phyloP scores from a whole-genome alignment of 2,797 vertebrate genomes.

The Sebastes trivittatus region DNA sequence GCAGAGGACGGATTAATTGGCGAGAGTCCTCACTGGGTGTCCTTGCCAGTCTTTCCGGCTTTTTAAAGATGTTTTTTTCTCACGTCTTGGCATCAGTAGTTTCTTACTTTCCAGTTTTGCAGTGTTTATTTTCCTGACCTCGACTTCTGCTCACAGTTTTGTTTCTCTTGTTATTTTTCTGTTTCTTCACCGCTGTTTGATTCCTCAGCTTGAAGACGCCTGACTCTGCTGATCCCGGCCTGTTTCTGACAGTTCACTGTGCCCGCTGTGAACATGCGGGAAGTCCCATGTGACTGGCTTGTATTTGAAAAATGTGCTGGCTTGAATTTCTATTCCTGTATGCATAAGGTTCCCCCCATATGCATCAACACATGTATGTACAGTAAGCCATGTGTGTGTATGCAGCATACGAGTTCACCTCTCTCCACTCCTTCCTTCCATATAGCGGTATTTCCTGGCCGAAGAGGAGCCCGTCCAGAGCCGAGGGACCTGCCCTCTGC shows the following conservation, averaged over 20 bases:
- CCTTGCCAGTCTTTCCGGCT: conserved; percentile 14
- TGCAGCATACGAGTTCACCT: conserved; percentile 22
- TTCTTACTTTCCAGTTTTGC: conserved; percentile 9
- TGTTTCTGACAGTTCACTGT: not conserved
- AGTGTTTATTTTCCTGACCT: conserved; percentile 30
- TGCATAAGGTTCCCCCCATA: not conserved
- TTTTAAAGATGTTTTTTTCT: conserved; percentile 28
- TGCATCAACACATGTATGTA: conserved; percentile 17
- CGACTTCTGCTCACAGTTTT: not conserved
- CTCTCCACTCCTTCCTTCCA: conserved; percentile 20
- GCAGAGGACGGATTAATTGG: conserved; percentile 48
- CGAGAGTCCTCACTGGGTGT: conserved; percentile 25
- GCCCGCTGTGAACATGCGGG: not conserved
- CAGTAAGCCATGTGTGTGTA: not conserved
- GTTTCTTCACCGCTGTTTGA: not conserved
- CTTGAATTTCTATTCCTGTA: conserved; percentile 21
- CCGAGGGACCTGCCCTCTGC: conserved; percentile 72
- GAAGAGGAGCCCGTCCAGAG: conserved; percentile 65
- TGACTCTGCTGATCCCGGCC: not conserved
- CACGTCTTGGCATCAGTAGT: conserved; percentile 9
- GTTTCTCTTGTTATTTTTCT: not conserved
- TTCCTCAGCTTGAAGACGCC: not conserved
- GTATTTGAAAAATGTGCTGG: conserved; percentile 1
- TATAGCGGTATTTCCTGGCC: conserved; percentile 44
- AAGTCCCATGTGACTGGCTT: not conserved